phyloP scores from a whole-genome alignment of 2,113 vertebrate genomes.

The Zeus faber region DNA sequence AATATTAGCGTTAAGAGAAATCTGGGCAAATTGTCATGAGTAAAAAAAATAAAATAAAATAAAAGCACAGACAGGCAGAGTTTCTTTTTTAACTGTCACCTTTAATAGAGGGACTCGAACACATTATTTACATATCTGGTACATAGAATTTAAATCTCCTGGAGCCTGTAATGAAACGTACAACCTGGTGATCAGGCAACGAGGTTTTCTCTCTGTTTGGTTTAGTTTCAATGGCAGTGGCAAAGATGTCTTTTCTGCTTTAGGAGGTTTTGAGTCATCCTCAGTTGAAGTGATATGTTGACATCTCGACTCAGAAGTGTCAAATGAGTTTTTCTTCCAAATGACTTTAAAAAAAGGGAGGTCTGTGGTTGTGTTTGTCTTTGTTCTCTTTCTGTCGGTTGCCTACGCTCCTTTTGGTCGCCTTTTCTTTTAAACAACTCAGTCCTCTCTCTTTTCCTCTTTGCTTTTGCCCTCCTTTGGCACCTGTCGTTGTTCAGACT shows the following conservation, averaged over 20 bases:
- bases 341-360: slow-evolving; percentile 35
- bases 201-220: slow-evolving; percentile 25
- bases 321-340: slow-evolving; percentile 38
- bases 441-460: slow-evolving; percentile 47
- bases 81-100: too few relatives aligned
- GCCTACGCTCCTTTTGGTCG: slow-evolving; percentile 39
- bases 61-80: slow-evolving; percentile 46
- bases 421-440: slow-evolving; percentile 39
- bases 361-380: slow-evolving; percentile 56
- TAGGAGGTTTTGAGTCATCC: slow-evolving; percentile 37
- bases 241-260: slow-evolving; percentile 31
- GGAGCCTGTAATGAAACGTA: too few relatives aligned
- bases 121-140: too few relatives aligned
- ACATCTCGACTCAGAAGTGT: slow-evolving; percentile 42
- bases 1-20: slow-evolving; percentile 35
- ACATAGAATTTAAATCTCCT: too few relatives aligned
- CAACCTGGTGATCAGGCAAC: slow-evolving; percentile 5
- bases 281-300: slow-evolving; percentile 29
- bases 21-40: slow-evolving; percentile 19
- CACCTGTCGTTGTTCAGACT: slow-evolving; percentile 66
- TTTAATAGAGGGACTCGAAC: too few relatives aligned
- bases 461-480: slow-evolving; percentile 66
- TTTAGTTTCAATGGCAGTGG: slow-evolving; percentile 19
- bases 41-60: slow-evolving; percentile 14
- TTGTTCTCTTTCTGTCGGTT: slow-evolving; percentile 48